Percentiles rank a stretch among this genome's conserved stretches.
Evolutionary conservation across 2,888 invertebrate species (phyloP).

Genomic region (Taenaris catops): DNA sequence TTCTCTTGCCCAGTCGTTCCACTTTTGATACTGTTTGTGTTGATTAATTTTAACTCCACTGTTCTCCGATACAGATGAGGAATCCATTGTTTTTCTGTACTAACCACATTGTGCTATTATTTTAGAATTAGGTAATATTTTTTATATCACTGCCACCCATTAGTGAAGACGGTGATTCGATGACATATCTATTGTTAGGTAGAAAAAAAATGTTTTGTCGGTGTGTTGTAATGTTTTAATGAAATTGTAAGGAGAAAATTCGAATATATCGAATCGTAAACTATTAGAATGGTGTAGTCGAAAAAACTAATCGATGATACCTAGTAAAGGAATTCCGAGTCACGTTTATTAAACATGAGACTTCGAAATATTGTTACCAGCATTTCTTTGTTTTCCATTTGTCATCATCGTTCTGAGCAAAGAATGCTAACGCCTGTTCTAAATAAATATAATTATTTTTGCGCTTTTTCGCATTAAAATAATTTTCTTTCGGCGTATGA

Average conservation of each 20-base stretch:
- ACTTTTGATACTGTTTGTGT: no score
- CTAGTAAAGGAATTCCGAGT: conserved; percentile 16
- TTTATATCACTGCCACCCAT: conserved; percentile 56
- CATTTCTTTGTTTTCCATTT: conserved; percentile 7
- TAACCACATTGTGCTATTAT: no score
- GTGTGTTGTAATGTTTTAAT: conserved; percentile 39
- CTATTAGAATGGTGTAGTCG: conserved; percentile 19
- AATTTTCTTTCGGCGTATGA: conserved; percentile 27
- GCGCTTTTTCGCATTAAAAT: conserved; percentile 19
- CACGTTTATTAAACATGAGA: conserved; percentile 6
- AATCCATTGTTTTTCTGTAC: no score
- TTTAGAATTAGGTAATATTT: not conserved
- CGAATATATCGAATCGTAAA: conserved; percentile 18
- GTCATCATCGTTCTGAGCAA: conserved; percentile 6
- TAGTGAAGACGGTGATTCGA: conserved; percentile 69
- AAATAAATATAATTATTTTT: conserved; percentile 7
- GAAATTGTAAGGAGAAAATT: conserved; percentile 23
- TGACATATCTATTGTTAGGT: conserved; percentile 76
- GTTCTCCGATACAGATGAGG: no score
- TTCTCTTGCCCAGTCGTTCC: conserved; percentile 31
- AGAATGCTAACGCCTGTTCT: conserved; percentile 7
- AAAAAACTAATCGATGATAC: conserved; percentile 20
- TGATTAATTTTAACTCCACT: no score
- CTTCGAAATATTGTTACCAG: conserved; percentile 9
- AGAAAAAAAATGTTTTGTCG: conserved; percentile 59